Evolutionary conservation across 2,797 vertebrate genomes (phyloP).

Genomic region (Lepidocolaptes lacrymiger): DNA sequence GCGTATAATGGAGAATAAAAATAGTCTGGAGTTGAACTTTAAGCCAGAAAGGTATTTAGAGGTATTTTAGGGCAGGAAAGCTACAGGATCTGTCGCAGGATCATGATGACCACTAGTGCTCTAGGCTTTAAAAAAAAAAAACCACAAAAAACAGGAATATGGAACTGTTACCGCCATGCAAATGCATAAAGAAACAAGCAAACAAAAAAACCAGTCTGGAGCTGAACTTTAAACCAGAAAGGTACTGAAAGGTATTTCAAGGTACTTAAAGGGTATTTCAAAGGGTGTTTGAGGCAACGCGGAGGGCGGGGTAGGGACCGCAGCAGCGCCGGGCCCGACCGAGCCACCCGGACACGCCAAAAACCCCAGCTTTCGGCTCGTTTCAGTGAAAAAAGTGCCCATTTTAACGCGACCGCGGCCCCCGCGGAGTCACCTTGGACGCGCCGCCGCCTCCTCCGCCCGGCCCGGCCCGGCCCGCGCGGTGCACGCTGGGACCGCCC

Average conservation of each 20-base stretch:
- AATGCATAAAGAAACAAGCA: no score
- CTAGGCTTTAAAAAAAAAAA: neutral
- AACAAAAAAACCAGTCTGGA: neutral
- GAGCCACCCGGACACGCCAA: neutral
- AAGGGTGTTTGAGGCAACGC: neutral
- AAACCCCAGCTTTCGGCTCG: neutral
- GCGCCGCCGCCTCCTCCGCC: neutral
- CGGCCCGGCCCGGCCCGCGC: neutral
- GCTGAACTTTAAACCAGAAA: no score
- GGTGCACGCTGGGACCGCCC: no score
- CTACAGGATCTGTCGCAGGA: neutral
- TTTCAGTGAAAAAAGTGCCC: neutral
- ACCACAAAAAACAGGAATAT: neutral
- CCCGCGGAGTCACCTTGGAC: neutral
- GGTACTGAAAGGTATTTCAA: neutral
- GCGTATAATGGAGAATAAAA: neutral
- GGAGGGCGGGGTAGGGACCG: neutral
- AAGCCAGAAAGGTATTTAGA: neutral
- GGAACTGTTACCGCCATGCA: neutral
- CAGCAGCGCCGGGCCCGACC: neutral
- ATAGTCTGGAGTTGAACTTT: neutral
- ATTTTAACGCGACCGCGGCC: neutral
- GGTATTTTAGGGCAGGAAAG: neutral
- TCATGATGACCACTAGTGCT: neutral
- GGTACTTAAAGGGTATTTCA: neutral